Base-by-base conservation (phyloP, 2,113 vertebrate species). In the Trematomus loennbergii region DNA sequence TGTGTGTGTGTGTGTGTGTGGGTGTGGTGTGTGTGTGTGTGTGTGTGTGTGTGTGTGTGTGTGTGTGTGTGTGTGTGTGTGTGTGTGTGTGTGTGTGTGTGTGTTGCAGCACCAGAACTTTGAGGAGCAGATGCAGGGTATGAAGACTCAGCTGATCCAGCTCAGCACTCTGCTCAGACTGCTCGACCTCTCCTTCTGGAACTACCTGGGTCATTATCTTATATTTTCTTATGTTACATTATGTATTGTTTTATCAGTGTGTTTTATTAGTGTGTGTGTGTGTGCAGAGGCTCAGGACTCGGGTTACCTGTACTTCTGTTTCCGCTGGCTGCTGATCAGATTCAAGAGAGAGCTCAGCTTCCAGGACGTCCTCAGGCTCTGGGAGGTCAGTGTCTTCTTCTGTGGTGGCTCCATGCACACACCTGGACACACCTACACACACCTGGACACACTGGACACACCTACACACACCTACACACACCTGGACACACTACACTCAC, bases 101-200 rank as follows among this genome's bases (percentile, higher is more conserved):
- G 40, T 20, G 40, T n/a, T 29, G 62, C 90, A 99, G 98, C 98
- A 99, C 88, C 96, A 97, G 83, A 99, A 99, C 95, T 99, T 99
- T 88, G 98, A 99, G 95, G 98, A 99, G 90, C 97, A 98, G 95
- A 99, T 99, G 98, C 97, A 98, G 92, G 98, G 98, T 40, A 99
- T 99, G 98, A 99, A 99, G 95, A 97, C 96, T 9, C 97, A 99
- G 89, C 93, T 99, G 85, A 95, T 98, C 83, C 97, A 99, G 43
- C 95, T 99, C 89, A 96, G 97, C 81, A 95, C 96, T 20, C 96
- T 99, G 92, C 96, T 99, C 83, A 94, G 97, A 29, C 95, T 99
- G 71, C 90, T 99, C 90, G 98, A 99, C 90, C 93, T 96, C 86
- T 92, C 95, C 82, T 99, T 99, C 96, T 99, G 97, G 95, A 98